Evolutionary conservation across 2,888 invertebrate species (phyloP).

Genomic region (Seira ritae): DNA sequence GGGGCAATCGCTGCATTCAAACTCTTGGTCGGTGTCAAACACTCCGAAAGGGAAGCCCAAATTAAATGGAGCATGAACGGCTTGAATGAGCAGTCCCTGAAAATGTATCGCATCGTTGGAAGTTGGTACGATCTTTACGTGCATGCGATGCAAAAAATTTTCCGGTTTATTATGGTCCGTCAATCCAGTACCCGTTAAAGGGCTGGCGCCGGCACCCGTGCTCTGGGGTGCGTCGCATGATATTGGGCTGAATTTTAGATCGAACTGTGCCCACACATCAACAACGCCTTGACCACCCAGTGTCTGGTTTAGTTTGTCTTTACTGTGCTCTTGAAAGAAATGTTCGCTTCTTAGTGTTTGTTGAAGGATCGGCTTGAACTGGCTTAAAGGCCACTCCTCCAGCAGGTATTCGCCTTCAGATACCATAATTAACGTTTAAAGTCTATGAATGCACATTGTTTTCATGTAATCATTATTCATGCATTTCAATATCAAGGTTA

Average conservation of each 20-base stretch:
- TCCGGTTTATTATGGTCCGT: slow-evolving; percentile 17
- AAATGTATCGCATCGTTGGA: slow-evolving; percentile 17
- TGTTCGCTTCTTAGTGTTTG: slow-evolving; percentile 27
- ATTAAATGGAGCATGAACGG: slow-evolving; percentile 59
- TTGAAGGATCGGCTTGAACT: slow-evolving; percentile 49
- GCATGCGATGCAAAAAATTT: slow-evolving; percentile 30
- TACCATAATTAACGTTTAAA: background rate
- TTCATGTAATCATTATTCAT: no score
- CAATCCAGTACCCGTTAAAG: background rate
- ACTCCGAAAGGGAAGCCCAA: slow-evolving; percentile 66
- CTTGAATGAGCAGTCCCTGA: slow-evolving; percentile 60
- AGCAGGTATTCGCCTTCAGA: slow-evolving; percentile 39
- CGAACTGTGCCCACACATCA: slow-evolving; percentile 30
- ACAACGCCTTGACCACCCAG: background rate
- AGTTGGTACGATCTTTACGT: slow-evolving; percentile 37
- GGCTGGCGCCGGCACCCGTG: no score
- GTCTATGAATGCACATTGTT: no score
- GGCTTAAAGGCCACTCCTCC: slow-evolving; percentile 51
- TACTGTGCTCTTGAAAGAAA: background rate
- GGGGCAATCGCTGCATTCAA: slow-evolving; percentile 54
- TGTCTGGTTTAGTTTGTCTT: no score
- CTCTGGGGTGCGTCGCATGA: slow-evolving; percentile 18
- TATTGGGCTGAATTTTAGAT: slow-evolving; percentile 33
- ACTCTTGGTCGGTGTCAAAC: slow-evolving; percentile 54
- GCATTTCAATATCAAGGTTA: background rate